Evolutionary conservation across 2,797 vertebrate species (phyloP).

Genomic region (Catamblyrhynchus diadema): DNA sequence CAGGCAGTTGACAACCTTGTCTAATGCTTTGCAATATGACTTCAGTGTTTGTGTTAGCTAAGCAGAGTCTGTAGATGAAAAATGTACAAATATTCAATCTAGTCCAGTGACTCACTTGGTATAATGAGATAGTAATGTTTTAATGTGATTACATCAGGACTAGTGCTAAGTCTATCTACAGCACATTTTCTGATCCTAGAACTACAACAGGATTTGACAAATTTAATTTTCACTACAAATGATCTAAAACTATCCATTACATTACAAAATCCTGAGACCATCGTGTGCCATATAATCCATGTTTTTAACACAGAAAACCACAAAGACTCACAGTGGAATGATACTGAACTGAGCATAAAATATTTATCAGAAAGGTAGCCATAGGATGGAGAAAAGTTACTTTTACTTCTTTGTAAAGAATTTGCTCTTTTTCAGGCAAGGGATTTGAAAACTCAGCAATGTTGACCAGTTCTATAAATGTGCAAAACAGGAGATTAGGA

Average conservation of each 20-base stretch:
- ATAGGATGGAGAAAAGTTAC: background rate
- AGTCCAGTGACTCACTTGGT: background rate
- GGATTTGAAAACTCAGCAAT: background rate
- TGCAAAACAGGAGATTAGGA: background rate
- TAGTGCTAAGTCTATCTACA: background rate
- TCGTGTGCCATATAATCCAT: background rate
- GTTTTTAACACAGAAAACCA: background rate
- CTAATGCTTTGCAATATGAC: background rate
- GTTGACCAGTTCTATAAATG: background rate
- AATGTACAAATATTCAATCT: background rate
- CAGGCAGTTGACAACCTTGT: background rate
- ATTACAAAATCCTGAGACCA: background rate
- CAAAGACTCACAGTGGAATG: background rate
- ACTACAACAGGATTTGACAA: slow-evolving; percentile 4
- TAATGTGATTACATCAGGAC: background rate
- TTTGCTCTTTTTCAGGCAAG: background rate
- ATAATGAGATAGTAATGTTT: background rate
- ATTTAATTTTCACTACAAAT: slow-evolving; percentile 6
- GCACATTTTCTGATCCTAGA: background rate
- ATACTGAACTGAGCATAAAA: background rate
- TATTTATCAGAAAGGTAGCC: background rate
- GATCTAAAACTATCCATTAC: background rate
- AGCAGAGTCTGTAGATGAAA: background rate
- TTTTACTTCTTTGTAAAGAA: background rate
- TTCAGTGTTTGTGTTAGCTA: background rate